phyloP scores from a whole-genome alignment of 1,140 invertebrate genomes.

The Phortica variegata region DNA sequence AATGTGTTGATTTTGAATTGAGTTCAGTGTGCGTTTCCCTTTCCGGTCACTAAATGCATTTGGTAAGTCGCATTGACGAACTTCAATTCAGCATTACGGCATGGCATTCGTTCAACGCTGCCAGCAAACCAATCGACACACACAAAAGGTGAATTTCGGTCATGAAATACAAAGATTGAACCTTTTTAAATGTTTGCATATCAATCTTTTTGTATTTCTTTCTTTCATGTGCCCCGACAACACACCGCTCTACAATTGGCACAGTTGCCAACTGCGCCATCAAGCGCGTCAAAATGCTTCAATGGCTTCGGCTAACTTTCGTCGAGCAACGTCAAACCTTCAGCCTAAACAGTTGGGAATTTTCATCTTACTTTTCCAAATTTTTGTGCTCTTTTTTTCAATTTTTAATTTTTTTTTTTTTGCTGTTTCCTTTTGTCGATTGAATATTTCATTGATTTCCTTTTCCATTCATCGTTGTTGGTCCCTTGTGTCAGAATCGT shows the following conservation, averaged over 20 bases:
- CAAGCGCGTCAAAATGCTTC: conserved; percentile 10
- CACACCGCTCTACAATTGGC: background rate
- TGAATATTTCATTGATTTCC: no score
- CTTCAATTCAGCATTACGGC: conserved; percentile 13
- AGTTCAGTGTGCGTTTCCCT: conserved; percentile 14
- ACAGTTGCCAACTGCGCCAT: background rate
- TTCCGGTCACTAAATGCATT: conserved; percentile 24
- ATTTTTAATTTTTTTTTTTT: conserved; percentile 13
- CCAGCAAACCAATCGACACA: conserved; percentile 2
- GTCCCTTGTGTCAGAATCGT: conserved; percentile 6
- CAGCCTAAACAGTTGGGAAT: conserved; percentile 37
- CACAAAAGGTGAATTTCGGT: no score
- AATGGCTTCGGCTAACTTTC: conserved; percentile 7
- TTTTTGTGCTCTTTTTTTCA: conserved; percentile 1
- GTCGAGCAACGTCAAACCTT: conserved; percentile 14
- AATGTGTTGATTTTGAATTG: conserved; percentile 18
- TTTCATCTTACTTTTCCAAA: conserved; percentile 43
- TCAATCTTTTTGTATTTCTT: conserved; percentile 29
- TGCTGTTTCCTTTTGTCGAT: background rate
- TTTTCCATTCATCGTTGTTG: background rate
- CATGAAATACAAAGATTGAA: conserved; percentile 34
- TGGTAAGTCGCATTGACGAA: conserved; percentile 3
- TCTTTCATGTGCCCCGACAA: no score
- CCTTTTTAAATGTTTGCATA: conserved; percentile 46
- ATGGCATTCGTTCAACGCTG: no score